phyloP scores from a whole-genome alignment of 2,797 vertebrate genomes.

The Liparis tanakae region DNA sequence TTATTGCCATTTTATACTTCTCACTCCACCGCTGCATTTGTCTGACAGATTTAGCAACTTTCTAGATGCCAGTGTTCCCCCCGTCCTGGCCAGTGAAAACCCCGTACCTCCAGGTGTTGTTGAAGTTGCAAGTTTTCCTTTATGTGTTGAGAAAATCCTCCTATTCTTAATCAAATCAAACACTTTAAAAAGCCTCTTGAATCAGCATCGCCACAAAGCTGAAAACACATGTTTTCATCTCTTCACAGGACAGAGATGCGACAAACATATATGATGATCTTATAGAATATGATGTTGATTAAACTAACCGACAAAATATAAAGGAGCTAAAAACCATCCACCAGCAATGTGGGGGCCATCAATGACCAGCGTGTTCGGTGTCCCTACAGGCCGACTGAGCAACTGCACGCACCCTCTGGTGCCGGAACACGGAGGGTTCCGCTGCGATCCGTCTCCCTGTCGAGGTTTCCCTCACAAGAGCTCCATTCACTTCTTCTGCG shows the following conservation, averaged over 20 bases:
- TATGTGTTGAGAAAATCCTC: background rate
- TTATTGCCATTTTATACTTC: background rate
- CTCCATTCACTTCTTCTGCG: conserved; percentile 79
- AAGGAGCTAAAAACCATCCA: background rate
- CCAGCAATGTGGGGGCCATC: background rate
- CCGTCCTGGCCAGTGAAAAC: too few relatives aligned
- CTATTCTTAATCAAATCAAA: background rate
- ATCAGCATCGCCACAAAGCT: background rate
- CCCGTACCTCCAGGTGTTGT: background rate
- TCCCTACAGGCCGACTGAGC: conserved; percentile 63
- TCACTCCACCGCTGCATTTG: background rate
- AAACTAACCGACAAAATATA: background rate
- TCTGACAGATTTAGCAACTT: background rate
- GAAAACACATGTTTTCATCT: background rate
- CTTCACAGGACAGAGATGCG: background rate
- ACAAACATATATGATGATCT: background rate
- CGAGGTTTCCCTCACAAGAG: conserved; percentile 75
- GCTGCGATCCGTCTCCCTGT: conserved; percentile 80
- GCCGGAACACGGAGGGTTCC: conserved; percentile 80
- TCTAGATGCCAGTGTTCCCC: too few relatives aligned
- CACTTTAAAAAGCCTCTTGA: background rate
- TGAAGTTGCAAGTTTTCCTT: background rate
- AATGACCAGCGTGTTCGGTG: background rate
- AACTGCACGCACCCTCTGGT: conserved; percentile 82
- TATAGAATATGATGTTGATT: background rate